Evolutionary conservation across 1,140 invertebrate species (phyloP), one percentile per base, ranked within the genome.

Genomic region (Rhynchophorus ferrugineus): DNA sequence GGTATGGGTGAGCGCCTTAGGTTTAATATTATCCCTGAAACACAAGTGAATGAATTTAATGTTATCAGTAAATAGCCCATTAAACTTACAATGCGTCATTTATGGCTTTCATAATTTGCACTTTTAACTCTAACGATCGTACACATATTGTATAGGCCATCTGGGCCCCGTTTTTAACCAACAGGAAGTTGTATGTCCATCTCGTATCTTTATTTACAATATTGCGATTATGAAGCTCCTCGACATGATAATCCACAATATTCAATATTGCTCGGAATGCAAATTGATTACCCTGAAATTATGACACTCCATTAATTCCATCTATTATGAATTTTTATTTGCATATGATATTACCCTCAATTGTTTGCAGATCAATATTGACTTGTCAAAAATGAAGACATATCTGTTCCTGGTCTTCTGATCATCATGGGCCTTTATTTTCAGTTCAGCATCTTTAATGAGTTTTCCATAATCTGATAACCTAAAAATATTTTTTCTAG

Each of bases 371-470:
- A 98, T 85, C 45, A 98, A 78, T 73, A 98, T 85, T 19, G 94
- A 87, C 78, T 94, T 94, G 68, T 98, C 93, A 73, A 98, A 98
- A 19, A 98, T 82, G 71, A 98, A 98, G 11, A 94, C 89, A 69
- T 95, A 95, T 69, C 92, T 82, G 35, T 81, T 81, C 67, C 88
- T 86, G 1, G 85, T 75, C 66, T 88, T 86, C 65, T 89, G 85
- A 69, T 95, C 92, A 61, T 86, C 82, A 68, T 96, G 92, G 37
- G 84, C 85, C 70, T 89, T 89, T 3, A 98, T 89, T 73, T 89
- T 89, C 18, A 98, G 75, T 68, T 98, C 94, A 11, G 92, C 93
- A 69, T 98, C 95, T 58, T 87, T 84, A 54, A 95, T 78, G 39
- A 97, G 73, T 35, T 89, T 78, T 0, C 95, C 95, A 72, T 94